Evolutionary conservation across 2,888 invertebrate genomes (phyloP).

Genomic region (Clostera curtula): DNA sequence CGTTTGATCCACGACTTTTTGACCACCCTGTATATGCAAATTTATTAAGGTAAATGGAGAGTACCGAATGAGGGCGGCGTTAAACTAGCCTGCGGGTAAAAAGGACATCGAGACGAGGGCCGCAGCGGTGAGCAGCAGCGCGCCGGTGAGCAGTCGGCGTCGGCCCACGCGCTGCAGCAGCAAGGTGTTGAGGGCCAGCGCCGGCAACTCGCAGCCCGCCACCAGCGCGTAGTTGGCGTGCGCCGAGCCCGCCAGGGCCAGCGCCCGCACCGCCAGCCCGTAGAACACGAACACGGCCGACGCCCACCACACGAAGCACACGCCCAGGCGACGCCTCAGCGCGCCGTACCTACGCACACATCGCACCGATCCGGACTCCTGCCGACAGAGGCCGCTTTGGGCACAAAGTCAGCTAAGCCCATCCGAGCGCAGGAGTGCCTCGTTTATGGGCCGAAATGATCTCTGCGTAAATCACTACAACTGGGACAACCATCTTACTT

Average conservation of each 20-base stretch:
- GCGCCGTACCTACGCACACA: constrained; percentile 38
- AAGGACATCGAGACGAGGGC: constrained; percentile 47
- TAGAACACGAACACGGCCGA: constrained; percentile 66
- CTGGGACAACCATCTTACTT: constrained; percentile 45
- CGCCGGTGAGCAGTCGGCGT: constrained; percentile 53
- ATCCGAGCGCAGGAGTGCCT: no score
- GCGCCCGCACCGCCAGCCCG: constrained; percentile 60
- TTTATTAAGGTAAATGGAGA: no score
- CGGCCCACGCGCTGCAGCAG: constrained; percentile 57
- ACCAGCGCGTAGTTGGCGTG: constrained; percentile 58
- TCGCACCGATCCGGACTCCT: no score
- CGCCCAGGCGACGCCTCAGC: constrained; percentile 50
- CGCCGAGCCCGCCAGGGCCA: constrained; percentile 47
- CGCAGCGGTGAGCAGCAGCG: constrained; percentile 48
- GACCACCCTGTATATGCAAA: no score
- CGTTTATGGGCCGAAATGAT: no score
- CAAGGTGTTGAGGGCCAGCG: constrained; percentile 53
- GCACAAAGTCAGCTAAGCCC: no score
- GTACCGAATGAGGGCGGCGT: background rate
- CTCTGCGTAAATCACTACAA: no score
- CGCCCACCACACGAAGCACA: constrained; percentile 63
- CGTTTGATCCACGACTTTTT: no score
- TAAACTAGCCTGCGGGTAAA: constrained; percentile 37
- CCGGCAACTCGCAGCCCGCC: constrained; percentile 57
- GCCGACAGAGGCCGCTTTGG: no score